Base-by-base conservation (phyloP, 64 coral and sea anemone species). In the Trachythela sp. region DNA sequence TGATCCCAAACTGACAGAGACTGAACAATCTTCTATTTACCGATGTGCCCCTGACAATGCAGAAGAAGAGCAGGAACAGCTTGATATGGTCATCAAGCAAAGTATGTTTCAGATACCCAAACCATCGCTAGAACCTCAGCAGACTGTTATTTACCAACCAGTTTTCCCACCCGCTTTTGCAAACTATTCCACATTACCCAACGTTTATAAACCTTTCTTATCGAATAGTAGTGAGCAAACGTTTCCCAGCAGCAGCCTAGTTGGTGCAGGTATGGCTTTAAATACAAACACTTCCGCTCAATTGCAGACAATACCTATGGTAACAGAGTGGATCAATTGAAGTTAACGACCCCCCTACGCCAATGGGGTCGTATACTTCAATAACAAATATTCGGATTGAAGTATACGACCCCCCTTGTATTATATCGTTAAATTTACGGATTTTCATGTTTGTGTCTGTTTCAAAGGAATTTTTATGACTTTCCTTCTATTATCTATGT, bases 61-160 rank as follows among this genome's bases (percentile, higher is more conserved):
- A 42, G 51, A 39, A 10, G 77, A 90, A 85, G 80, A 90, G 13
- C 31, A 75, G 7, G 76, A 90, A 36, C 89, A 90, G 39, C 51
- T 85, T 22, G 77, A 45, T 9, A 60, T 90, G 45, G 54, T 90
- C 29, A 90, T 90, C 0, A 5, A 77, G 48, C 70, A 90, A 40
- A 90, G 89, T 59, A 15, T 90, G 35, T 37, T 80, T 1, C 27
- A 80, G 27, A 29, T 7, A 64, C 20, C 37, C 5, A 68, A 68
- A 36, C 13, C 75, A 2, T 34, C 37, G 10, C 0, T 15, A 0
- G 75, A 80, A 38, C 3, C 75, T 37, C 75, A 36, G 9, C 75
- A 5, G 32, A 80, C 33, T 13, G 75, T 80, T 29, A 35, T 80
- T 80, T 80, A 80, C 34, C 75, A 80, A 39, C 75, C 75, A 80